Base-by-base conservation (phyloP, 2,113 vertebrate genomes). In the Trematomus loennbergii region DNA sequence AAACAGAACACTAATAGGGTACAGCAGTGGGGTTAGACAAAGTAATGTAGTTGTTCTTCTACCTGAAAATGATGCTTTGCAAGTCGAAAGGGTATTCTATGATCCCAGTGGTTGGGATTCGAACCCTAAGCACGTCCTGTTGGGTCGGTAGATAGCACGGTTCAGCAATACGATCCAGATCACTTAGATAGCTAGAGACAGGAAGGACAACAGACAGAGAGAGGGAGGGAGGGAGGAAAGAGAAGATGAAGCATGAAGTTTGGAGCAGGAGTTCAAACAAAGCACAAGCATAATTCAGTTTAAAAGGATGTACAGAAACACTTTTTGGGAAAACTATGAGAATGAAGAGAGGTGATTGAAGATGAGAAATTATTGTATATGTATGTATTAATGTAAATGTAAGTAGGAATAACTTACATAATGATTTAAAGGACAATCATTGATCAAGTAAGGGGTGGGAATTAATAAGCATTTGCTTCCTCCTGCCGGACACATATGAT, bases 31-130 rank as follows among this genome's bases (percentile, higher is more conserved):
- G 62, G 75, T 83, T 82, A 90, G 81, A 83, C 53, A 83, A 83
- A 70, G 71, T 63, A 65, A 36, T 72, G 53, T 50, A 64, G 48
- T 83, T 79, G 7, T 67, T 88, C 74, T 86, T 94, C 85, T 95
- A 99, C 98, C 98, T 98, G 96, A 99, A 99, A 94, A 99, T 99
- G 95, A 99, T 99, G 92, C 98, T 99, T 95, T 99, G 97, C 96
- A 99, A 96, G 95, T 99, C 98, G 79, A 99, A 99, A 77, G 98
- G 98, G 94, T 99, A 99, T 91, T 99, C 98, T 91, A 99, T 99
- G 94, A 99, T 99, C 83, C 98, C 98, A 0, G 98, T 99, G 73
- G 98, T 99, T 85, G 98, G 98, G 91, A 99, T 97, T 75, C 98
- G 95, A 87, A 99, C 98, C 92, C 97, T 96, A 91, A 99, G 96